Base-by-base conservation (phyloP, 2,113 vertebrate species). In the Ceyx cyanopectus region DNA sequence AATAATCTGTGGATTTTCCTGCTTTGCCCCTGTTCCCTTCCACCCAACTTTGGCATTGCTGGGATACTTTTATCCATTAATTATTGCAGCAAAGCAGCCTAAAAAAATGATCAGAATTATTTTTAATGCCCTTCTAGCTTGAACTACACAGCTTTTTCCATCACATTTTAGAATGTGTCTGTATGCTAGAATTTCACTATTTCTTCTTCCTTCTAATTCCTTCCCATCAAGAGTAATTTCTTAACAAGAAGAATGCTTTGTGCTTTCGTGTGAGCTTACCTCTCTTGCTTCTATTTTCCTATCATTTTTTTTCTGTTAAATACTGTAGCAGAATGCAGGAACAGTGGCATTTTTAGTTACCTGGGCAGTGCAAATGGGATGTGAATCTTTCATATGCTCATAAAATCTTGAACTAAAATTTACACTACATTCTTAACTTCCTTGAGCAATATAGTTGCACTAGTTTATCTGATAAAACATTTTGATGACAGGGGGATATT, bases 401-500 rank as follows among this genome's bases (percentile, higher is more conserved):
- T 1, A 40, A 77, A 65, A 56, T 43, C 10, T 80, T 80, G 37
- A 58, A 32, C 17, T 78, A 34, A 67, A 74, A 68, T 37, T 37
- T 37, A 37, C 37, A 37, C 37, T 70, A 15, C 5, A 1, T 54
- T 79, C 13, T 66, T 80, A 30, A 76, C 13, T 76, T 75, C 6
- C 45, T 69, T 73, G 48, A 57, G 27, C 62, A 54, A 13, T 53
- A 12, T 22, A 24, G 17, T 51, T 84, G 62, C 5, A 53, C 20
- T 81, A 24, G 12, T 69, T 87, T 73, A 66, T 85, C 37, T 95
- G 58, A 91, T 80, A 46, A 53, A 69, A 27, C 63, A 56, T 89
- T 93, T 58, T 91, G 29, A 26, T 89, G 27, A 46, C 72, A 99
- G 99, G 99, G 99, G 22, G 99, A 99, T 96, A 98, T 99, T 62